Evolutionary conservation across 2,113 vertebrate genomes (phyloP).

Genomic region (Budorcas taxicolor): DNA sequence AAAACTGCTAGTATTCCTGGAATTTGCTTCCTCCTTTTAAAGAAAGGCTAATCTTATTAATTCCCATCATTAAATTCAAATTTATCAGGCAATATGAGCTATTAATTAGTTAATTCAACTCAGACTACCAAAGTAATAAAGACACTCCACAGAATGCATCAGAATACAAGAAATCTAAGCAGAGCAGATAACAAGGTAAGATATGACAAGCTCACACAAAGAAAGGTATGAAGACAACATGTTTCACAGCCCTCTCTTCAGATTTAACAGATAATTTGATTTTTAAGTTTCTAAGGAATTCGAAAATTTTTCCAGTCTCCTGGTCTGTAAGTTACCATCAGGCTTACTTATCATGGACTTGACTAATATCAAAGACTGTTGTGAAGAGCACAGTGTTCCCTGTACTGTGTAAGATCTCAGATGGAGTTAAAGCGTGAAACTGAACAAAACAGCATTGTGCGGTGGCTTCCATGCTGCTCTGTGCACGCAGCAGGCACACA

Average conservation of each 20-base stretch:
- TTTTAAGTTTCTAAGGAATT: conserved; percentile 44
- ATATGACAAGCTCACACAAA: conserved; percentile 50
- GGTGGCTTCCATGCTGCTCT: background rate
- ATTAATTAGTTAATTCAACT: conserved; percentile 74
- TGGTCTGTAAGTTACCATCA: background rate
- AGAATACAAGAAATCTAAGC: conserved; percentile 44
- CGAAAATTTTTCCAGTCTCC: background rate
- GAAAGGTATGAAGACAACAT: background rate
- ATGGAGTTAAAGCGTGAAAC: background rate
- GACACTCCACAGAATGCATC: conserved; percentile 44
- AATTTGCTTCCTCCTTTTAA: conserved; percentile 33
- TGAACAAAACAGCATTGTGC: background rate
- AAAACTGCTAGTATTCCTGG: background rate
- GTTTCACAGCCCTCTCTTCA: conserved; percentile 38
- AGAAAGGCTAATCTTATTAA: conserved; percentile 51
- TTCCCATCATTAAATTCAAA: conserved; percentile 72
- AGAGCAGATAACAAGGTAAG: conserved; percentile 20
- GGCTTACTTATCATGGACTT: background rate
- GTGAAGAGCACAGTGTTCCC: background rate
- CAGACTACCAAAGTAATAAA: conserved; percentile 54
- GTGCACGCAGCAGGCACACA: background rate
- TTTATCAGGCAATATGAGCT: conserved; percentile 64
- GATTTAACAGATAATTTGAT: conserved; percentile 31
- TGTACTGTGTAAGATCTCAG: background rate
- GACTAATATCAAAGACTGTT: background rate